Percentiles rank a stretch among this genome's conserved stretches.
Evolutionary conservation across 2,888 invertebrate species (phyloP).

Genomic region (Hydrotaea diabolus): DNA sequence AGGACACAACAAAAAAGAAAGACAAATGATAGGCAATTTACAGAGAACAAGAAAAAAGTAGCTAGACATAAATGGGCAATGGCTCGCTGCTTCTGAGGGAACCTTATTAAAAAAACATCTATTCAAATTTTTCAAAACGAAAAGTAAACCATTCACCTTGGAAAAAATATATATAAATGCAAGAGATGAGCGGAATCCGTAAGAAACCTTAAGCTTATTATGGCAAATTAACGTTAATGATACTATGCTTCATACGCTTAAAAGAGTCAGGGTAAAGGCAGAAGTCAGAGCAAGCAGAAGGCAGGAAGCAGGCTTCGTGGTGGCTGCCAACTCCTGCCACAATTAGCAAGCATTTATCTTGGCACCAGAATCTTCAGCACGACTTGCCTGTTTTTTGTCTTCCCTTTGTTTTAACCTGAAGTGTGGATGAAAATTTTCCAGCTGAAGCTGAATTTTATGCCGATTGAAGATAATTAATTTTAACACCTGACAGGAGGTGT

Average conservation of each 20-base stretch:
- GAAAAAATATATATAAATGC: not conserved
- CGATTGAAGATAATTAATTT: slow-evolving; percentile 38
- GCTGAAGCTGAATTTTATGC: slow-evolving; percentile 24
- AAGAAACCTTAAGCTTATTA: slow-evolving; percentile 28
- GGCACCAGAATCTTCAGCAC: not conserved
- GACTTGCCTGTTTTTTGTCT: not conserved
- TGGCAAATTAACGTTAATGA: slow-evolving; percentile 25
- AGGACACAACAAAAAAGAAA: slow-evolving; percentile 65
- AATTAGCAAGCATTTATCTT: slow-evolving; percentile 13
- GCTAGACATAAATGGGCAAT: not conserved
- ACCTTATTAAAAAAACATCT: slow-evolving; percentile 21
- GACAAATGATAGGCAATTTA: not conserved
- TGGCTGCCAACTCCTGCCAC: not conserved
- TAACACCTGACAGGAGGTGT: slow-evolving; percentile 35
- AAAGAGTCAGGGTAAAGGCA: no score
- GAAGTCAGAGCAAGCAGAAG: not conserved
- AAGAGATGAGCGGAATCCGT: not conserved
- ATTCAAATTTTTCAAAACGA: slow-evolving; percentile 1
- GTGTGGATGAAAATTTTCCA: not conserved
- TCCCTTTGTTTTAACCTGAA: not conserved
- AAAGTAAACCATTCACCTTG: not conserved
- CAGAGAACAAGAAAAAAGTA: not conserved
- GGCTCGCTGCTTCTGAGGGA: not conserved
- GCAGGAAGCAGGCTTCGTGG: not conserved
- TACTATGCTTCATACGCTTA: not conserved